Base-by-base conservation (phyloP, 2,888 invertebrate genomes). In the Eupelmus urozonus region DNA sequence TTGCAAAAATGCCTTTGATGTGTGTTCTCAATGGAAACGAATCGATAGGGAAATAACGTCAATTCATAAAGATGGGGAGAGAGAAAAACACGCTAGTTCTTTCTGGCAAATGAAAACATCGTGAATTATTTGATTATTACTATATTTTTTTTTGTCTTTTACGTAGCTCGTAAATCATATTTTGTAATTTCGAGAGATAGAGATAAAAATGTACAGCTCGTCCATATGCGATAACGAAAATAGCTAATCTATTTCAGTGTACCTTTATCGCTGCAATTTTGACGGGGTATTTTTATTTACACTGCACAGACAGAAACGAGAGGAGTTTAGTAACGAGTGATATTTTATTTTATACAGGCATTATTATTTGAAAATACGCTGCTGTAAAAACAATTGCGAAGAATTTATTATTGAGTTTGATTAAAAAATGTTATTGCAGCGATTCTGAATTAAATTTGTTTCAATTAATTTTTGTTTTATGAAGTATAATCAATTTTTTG, bases 231-330 rank as follows among this genome's bases (percentile, higher is more conserved):
- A 67, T 69, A 73, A 73, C 55, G 13, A 45, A 65, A 67, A 73
- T 57, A 63, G 73, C 73, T 73, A 60, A 77, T 77, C 66, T 72
- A 73, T 49, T 73, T 62, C 42, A 27, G 25, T 55, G 51, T 29
- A n/a, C 7, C 53, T 72, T 72, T 72, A 77, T 77, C 66, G 66
- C 77, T 72, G 77, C 66, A 77, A 72, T 77, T 77, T 71, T 42
- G 27, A 51, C 13, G 7, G 34, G 18, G 23, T 65, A 57, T 51
- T 73, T 69, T 63, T 73, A 57, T 78, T 67, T 73, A 49, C 69
- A 34, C 20, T n/a, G n/a, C 34, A 34, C 5, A 34, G 3, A 5
- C 34, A 34, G 4, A 49, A 49, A 49, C 16, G n/a, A 49, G 4
- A 11, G 7, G 2, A 49, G 7, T 49, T 49, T 49, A 49, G 2